These are phyloP conservation scores for Rostratula benghalensis DNA, from an alignment of 2,113 vertebrate genomes.

Conservation along the genomic window DNA sequence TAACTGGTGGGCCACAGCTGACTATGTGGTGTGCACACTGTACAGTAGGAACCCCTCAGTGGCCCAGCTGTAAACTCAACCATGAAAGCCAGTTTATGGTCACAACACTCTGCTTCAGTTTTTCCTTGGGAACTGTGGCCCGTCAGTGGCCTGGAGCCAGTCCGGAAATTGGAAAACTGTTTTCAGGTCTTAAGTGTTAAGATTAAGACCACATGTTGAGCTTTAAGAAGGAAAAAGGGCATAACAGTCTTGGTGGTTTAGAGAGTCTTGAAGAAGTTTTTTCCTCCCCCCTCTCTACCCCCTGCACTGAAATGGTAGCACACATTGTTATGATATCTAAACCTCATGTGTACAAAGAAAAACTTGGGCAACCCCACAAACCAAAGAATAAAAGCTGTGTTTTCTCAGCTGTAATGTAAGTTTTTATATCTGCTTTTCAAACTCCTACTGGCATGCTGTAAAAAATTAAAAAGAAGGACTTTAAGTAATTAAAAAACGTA, in stretches of 20 bases:
- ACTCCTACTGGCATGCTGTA: slow-evolving; percentile 75
- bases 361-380: slow-evolving; percentile 86
- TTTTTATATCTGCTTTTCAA: slow-evolving; percentile 83
- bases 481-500: slow-evolving; percentile 81
- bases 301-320: slow-evolving; percentile 72
- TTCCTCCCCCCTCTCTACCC: background rate
- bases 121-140: slow-evolving; percentile 74
- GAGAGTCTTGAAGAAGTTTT: slow-evolving; percentile 23
- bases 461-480: slow-evolving; percentile 80
- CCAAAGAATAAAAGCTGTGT: slow-evolving; percentile 83
- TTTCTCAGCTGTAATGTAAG: slow-evolving; percentile 90
- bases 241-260: slow-evolving; percentile 75
- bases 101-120: slow-evolving; percentile 74
- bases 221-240: slow-evolving; percentile 68
- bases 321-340: slow-evolving; percentile 79
- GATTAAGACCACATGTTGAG: slow-evolving; percentile 90
- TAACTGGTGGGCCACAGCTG: background rate
- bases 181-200: slow-evolving; percentile 83
- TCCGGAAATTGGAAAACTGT: slow-evolving; percentile 90
- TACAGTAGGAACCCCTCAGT: slow-evolving; percentile 74
- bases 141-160: slow-evolving; percentile 83
- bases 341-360: slow-evolving; percentile 83
- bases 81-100: slow-evolving; percentile 78
- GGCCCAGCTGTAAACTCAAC: slow-evolving; percentile 80
- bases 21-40: background rate